Base-by-base conservation (phyloP, 1,140 invertebrate species). In the Trichonephila inaurata region DNA sequence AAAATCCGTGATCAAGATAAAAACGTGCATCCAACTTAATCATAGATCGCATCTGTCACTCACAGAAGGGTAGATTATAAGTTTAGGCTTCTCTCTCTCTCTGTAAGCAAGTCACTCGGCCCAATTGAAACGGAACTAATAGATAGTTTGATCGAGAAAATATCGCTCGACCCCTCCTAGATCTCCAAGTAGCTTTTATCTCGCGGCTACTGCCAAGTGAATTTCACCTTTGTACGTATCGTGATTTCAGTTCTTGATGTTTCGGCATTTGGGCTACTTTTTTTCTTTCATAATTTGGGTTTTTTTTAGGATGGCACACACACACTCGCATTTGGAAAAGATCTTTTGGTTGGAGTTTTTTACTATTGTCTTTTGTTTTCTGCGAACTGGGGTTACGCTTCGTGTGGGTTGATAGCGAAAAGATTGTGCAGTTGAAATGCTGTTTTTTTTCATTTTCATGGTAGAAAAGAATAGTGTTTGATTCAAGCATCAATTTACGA, bases 51-150 rank as follows among this genome's bases (percentile, higher is more conserved):
- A 61, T 62, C 28, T 19, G 58, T 40, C 60, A 77, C 14, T 77
- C 33, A 51, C 21, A 18, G 24, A 61, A 16, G 7, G 60, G 24
- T 21, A 87, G 85, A 87, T 87, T 87, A 87, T 87, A 87, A 87
- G 24, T 40, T 62, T 24, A n/a, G 21, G 83, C 3, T 87, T 2
- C n/a, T n/a, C n/a, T n/a, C n/a, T n/a, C n/a, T n/a, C n/a, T n/a
- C 85, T 21, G 85, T 87, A 21, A 40, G 24, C 61, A 77, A 33
- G 61, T 19, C 60, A 12, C 40, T 87, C 51, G 18, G 24, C n/a
- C 60, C 60, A 87, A 87, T 87, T 87, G 51, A 40, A 87, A 87
- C 61, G 85, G 51, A 87, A 87, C 85, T 87, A 87, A 87, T 87
- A 61, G 33, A 62, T 61, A 87, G 85, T 64, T 77, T 62, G 85